Evolutionary conservation across 92 coral and sea anemone genomes (phyloP).

Genomic region (Bergia puertoricense): DNA sequence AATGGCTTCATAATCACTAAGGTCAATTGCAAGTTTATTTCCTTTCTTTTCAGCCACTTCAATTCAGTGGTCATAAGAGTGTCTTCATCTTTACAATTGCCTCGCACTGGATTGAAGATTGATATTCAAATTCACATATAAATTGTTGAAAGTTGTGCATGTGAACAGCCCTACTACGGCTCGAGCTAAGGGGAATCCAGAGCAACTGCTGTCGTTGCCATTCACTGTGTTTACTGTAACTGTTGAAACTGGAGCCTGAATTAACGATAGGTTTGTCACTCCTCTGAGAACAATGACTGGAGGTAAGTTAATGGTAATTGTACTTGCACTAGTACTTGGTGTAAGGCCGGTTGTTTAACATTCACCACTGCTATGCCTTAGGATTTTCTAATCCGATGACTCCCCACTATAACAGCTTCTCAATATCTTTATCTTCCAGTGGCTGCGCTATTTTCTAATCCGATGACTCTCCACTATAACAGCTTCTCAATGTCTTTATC

Average conservation of each 20-base stretch:
- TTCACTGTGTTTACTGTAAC: slow-evolving; percentile 23
- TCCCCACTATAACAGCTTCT: too few species aligned
- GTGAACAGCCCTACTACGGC: slow-evolving; percentile 58
- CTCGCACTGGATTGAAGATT: slow-evolving; percentile 47
- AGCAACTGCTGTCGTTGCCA: slow-evolving; percentile 28
- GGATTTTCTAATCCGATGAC: too few species aligned
- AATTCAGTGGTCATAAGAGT: not conserved
- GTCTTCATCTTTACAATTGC: slow-evolving; percentile 17
- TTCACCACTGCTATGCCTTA: too few species aligned
- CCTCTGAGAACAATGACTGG: not conserved
- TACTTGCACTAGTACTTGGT: too few species aligned
- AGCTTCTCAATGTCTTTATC: too few species aligned
- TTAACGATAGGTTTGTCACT: slow-evolving; percentile 14
- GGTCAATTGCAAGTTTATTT: too few species aligned
- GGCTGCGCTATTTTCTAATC: too few species aligned
- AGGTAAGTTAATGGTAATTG: too few species aligned
- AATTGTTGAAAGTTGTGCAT: slow-evolving; percentile 52
- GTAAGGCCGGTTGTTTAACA: too few species aligned
- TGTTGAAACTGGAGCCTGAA: slow-evolving; percentile 28
- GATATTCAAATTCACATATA: slow-evolving; percentile 50
- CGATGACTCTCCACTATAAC: too few species aligned
- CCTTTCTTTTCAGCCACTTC: not conserved
- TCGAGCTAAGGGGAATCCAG: slow-evolving; percentile 22
- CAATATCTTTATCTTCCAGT: too few species aligned
- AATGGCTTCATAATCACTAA: too few species aligned